A percentile compares a stretch with the other conserved stretches of the same genome.
Evolutionary conservation across 2,888 invertebrate genomes (phyloP).

Genomic region (Spatulosminthurus flaviceps): DNA sequence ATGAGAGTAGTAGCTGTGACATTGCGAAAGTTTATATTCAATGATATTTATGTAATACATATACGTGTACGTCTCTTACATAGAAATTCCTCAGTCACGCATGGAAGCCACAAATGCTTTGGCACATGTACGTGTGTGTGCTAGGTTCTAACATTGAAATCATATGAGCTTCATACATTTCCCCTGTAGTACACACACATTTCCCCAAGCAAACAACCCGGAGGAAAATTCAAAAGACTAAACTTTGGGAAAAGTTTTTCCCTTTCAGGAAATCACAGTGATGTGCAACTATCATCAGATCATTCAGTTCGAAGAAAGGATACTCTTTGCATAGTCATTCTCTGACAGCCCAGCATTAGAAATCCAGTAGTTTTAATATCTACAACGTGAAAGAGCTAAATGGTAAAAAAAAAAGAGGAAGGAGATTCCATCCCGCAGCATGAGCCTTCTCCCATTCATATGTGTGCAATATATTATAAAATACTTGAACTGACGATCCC

Average conservation of each 20-base stretch:
- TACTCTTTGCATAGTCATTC: background rate
- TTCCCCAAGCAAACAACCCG: slow-evolving; percentile 8
- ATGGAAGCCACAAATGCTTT: too few species aligned
- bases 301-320: slow-evolving; percentile 16
- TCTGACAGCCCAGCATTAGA: background rate
- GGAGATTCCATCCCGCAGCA: background rate
- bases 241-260: background rate
- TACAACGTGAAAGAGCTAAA: background rate
- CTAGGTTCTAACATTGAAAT: too few species aligned
- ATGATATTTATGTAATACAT: too few species aligned
- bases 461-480: slow-evolving; percentile 11
- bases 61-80: too few species aligned
- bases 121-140: too few species aligned
- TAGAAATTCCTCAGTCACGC: too few species aligned
- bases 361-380: background rate
- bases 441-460: background rate
- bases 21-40: too few species aligned
- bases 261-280: slow-evolving; percentile 2
- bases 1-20: too few species aligned
- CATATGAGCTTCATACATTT: too few species aligned
- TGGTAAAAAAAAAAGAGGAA: too few species aligned
- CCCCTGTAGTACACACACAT: background rate
- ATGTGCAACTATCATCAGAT: slow-evolving; percentile 10
- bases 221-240: background rate
- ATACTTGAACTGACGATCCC: background rate